Evolutionary conservation across 2,888 invertebrate genomes (phyloP).

Genomic region (Spialia ferax): DNA sequence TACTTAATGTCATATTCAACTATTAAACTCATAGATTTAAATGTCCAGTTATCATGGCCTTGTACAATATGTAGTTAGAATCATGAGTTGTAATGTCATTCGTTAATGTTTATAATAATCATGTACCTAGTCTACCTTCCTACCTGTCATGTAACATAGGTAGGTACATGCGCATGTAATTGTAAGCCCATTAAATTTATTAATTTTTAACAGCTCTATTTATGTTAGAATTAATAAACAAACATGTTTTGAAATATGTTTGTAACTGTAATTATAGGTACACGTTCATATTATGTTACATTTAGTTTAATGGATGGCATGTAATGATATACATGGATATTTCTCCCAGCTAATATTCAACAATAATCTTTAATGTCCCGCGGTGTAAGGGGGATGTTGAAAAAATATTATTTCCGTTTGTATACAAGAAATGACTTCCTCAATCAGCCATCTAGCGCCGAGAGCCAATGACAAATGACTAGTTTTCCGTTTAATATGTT

Average conservation of each 20-base stretch:
- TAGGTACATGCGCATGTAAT: neutral
- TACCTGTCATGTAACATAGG: neutral
- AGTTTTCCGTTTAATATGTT: conserved; percentile 67
- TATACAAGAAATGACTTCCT: conserved; percentile 83
- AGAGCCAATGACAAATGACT: conserved; percentile 80
- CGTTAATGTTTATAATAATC: conserved; percentile 24
- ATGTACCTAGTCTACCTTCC: neutral
- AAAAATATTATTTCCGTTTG: conserved; percentile 83
- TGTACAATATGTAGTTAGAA: conserved; percentile 25
- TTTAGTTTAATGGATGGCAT: conserved; percentile 3
- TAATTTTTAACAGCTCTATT: conserved; percentile 20
- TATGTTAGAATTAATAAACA: conserved; percentile 4
- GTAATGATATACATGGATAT: conserved; percentile 65
- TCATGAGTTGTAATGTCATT: neutral
- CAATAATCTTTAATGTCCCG: conserved; percentile 72
- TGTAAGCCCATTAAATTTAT: conserved; percentile 19
- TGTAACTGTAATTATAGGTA: neutral
- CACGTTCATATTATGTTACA: conserved; percentile 16
- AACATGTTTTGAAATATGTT: neutral
- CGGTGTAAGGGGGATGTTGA: conserved; percentile 68
- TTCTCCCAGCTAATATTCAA: too few relatives aligned
- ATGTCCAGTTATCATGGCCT: conserved; percentile 39
- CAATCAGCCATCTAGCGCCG: conserved; percentile 69
- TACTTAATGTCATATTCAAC: conserved; percentile 58
- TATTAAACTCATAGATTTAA: conserved; percentile 47